A percentile compares a stretch with the other conserved stretches of the same genome.
phyloP scores from a whole-genome alignment of 2,888 invertebrate species.

The Drosophila phalerata region DNA sequence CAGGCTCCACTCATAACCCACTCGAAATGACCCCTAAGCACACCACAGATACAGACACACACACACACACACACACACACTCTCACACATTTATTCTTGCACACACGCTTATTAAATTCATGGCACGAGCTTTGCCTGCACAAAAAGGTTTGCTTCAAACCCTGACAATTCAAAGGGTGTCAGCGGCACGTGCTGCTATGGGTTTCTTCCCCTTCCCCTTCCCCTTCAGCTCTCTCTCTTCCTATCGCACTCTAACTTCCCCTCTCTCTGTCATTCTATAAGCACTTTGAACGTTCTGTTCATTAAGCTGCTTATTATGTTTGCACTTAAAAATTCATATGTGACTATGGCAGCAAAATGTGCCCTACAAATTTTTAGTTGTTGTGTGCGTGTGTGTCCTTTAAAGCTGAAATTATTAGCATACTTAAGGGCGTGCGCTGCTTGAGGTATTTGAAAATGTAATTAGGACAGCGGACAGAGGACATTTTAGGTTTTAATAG shows the following conservation, averaged over 20 bases:
- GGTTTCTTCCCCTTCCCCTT: not conserved
- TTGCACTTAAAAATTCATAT: constrained; percentile 81
- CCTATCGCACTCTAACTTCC: not conserved
- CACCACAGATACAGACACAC: constrained; percentile 26
- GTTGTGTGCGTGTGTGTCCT: constrained; percentile 12
- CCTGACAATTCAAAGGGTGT: constrained; percentile 41
- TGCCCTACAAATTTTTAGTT: constrained; percentile 48
- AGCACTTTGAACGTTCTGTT: constrained; percentile 54
- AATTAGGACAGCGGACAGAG: constrained; percentile 47
- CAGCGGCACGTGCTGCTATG: constrained; percentile 56
- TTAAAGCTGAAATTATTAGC: constrained; percentile 71
- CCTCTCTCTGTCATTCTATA: not conserved
- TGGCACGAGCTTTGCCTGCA: constrained; percentile 60
- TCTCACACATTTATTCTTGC: constrained; percentile 1
- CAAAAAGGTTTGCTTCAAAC: constrained; percentile 64
- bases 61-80: constrained; percentile 13
- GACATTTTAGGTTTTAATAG: constrained; percentile 50
- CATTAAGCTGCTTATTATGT: constrained; percentile 81
- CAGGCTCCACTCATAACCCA: constrained; percentile 18
- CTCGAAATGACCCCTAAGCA: constrained; percentile 21
- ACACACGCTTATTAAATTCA: constrained; percentile 67
- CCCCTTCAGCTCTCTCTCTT: not conserved
- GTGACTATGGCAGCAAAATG: constrained; percentile 72
- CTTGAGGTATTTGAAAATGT: constrained; percentile 58
- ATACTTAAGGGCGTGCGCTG: constrained; percentile 60